These are phyloP conservation scores for Lasioglossum figueresi DNA, from an alignment of 2,888 invertebrate species.

Conservation along the genomic window DNA sequence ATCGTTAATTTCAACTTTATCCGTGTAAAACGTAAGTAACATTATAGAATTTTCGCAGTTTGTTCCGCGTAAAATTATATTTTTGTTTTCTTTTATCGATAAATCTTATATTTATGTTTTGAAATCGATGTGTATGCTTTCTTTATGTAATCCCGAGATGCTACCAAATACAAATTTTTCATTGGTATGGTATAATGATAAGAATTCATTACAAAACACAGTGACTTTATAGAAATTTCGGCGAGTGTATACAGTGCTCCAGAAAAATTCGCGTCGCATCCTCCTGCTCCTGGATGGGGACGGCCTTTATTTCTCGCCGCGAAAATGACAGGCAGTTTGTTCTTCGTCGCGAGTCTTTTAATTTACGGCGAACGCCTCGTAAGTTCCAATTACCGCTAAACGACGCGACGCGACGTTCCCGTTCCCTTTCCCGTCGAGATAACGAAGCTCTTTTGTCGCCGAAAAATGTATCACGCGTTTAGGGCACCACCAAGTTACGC, in stretches of 20 bases:
- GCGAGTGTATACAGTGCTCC: background rate
- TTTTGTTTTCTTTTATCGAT: no score
- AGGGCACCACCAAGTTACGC: background rate
- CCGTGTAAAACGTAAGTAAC: no score
- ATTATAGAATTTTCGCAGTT: no score
- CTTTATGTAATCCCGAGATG: no score
- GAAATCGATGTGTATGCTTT: no score
- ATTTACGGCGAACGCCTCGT: constrained; percentile 2
- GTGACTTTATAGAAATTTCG: no score
- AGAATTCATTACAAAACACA: no score
- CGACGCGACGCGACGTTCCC: background rate
- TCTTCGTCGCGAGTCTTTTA: constrained; percentile 1
- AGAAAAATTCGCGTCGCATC: constrained; percentile 14
- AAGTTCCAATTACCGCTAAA: constrained; percentile 29
- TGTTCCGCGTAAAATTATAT: no score
- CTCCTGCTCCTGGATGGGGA: constrained; percentile 14
- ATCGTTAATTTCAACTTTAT: no score
- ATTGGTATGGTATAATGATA: no score
- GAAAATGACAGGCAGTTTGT: constrained; percentile 10
- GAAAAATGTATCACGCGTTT: background rate
- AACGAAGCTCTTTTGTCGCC: background rate
- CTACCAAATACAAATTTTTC: no score
- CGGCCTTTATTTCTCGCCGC: constrained; percentile 3
- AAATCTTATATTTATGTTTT: no score
- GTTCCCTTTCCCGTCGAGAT: background rate